Evolutionary conservation across 1,140 invertebrate genomes (phyloP).

Genomic region (Eueides isabella): DNA sequence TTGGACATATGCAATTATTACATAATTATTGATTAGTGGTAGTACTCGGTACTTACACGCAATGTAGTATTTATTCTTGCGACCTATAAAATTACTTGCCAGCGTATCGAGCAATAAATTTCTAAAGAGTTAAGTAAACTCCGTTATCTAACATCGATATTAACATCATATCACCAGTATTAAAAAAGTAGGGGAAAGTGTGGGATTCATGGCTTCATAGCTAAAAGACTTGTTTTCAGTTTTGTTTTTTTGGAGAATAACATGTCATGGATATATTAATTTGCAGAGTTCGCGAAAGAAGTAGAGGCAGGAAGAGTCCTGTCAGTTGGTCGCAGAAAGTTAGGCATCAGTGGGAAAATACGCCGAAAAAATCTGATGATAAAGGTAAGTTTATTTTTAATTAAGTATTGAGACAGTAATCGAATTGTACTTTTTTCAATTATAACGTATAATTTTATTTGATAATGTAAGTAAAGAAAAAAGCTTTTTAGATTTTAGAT

Average conservation of each 20-base stretch:
- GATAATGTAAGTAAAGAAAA: too few species aligned
- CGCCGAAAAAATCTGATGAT: slow-evolving; percentile 63
- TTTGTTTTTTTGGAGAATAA: slow-evolving; percentile 7
- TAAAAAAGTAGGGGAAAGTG: slow-evolving; percentile 36
- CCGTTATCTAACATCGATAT: slow-evolving; percentile 59
- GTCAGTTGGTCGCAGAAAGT: slow-evolving; percentile 81
- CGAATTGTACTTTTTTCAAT: too few species aligned
- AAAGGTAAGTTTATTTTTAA: slow-evolving; percentile 56
- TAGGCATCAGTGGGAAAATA: slow-evolving; percentile 77
- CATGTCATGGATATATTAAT: slow-evolving; percentile 35
- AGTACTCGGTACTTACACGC: neutral
- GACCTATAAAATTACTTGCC: slow-evolving; percentile 49
- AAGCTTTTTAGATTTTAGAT: too few species aligned
- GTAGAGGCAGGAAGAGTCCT: slow-evolving; percentile 72
- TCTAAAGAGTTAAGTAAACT: slow-evolving; percentile 62
- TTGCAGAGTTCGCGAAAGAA: slow-evolving; percentile 72
- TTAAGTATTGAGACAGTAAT: too few species aligned
- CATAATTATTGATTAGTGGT: neutral
- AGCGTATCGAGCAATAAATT: slow-evolving; percentile 45
- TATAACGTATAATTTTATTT: too few species aligned
- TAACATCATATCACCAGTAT: slow-evolving; percentile 49
- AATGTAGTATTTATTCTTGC: slow-evolving; percentile 31
- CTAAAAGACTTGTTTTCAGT: neutral
- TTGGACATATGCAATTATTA: slow-evolving; percentile 4
- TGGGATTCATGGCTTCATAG: slow-evolving; percentile 20